These are phyloP conservation scores for Ceryle rudis DNA, from an alignment of 2,797 vertebrate species.

Conservation along the genomic window DNA sequence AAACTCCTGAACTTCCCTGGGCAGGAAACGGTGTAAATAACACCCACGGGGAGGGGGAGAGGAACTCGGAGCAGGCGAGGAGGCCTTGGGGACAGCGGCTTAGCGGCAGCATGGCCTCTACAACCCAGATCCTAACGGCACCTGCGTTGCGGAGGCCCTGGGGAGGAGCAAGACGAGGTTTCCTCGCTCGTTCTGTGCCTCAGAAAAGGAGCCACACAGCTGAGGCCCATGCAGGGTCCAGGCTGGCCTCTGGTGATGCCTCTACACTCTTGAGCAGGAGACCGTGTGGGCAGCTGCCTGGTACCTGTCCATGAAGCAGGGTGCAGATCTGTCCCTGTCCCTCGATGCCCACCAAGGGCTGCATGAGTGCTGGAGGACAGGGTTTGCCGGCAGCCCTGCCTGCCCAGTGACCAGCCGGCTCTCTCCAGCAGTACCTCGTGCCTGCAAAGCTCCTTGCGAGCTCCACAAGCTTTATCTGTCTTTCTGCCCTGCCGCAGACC, in stretches of 20 bases:
- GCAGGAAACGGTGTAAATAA: conserved; percentile 61
- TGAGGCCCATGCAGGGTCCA: accelerated
- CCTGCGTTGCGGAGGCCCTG: accelerated
- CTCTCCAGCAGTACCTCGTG: not conserved
- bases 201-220: accelerated
- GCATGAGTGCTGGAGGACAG: not conserved
- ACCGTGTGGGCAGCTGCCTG: not conserved
- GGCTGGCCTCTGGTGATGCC: accelerated
- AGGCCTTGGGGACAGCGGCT: not conserved
- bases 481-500: not conserved
- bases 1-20: conserved; percentile 65
- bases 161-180: accelerated
- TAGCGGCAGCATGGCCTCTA: not conserved
- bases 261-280: too few species aligned
- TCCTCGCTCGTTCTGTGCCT: accelerated
- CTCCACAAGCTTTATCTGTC: accelerated
- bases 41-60: conserved; percentile 28
- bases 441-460: accelerated
- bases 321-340: not conserved
- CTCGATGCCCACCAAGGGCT: accelerated
- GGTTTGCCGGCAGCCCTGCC: not conserved
- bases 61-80: not conserved
- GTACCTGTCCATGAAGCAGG: accelerated
- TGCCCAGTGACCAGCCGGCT: not conserved
- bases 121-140: accelerated